phyloP scores from a whole-genome alignment of 37 sponge, comb jelly and placozoan genomes.

The Cladorhizidae sp. region DNA sequence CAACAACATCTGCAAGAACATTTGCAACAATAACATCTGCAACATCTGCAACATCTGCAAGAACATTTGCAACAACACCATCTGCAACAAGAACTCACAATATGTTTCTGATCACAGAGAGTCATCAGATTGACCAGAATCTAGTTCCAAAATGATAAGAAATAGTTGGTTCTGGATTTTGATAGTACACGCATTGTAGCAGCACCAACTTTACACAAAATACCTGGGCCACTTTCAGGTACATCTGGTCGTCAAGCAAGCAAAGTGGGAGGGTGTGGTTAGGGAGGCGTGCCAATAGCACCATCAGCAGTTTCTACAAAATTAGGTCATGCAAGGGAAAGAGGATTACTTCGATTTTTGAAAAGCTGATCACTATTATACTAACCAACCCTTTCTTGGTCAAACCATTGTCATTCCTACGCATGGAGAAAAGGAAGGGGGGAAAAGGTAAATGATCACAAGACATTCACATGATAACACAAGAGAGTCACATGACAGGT shows the following conservation, averaged over 20 bases:
- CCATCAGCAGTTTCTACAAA: conserved; percentile 27
- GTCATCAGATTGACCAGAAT: conserved; percentile 20
- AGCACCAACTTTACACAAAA: too few species aligned
- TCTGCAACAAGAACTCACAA: conserved; percentile 27
- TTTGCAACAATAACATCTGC: too few species aligned
- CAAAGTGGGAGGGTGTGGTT: conserved; percentile 17
- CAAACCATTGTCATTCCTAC: neutral
- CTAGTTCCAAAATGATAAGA: conserved; percentile 14
- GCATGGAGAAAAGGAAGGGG: neutral
- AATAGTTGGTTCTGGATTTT: too few species aligned
- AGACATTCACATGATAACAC: too few species aligned
- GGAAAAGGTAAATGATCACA: neutral
- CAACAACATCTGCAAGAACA: too few species aligned
- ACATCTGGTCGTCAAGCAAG: conserved; percentile 19
- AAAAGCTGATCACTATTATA: neutral
- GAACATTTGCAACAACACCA: too few species aligned
- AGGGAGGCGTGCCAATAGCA: conserved; percentile 6
- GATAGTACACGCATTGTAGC: too few species aligned
- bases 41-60: too few species aligned
- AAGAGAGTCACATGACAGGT: too few species aligned
- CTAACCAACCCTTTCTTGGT: conserved; percentile 46
- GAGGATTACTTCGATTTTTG: neutral
- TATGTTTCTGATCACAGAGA: conserved; percentile 14
- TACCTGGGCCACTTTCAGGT: conserved; percentile 29
- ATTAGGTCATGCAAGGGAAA: neutral